Conservation (phyloP, 2,113 vertebrate genomes). For the Orthonyx spaldingii region DNA sequence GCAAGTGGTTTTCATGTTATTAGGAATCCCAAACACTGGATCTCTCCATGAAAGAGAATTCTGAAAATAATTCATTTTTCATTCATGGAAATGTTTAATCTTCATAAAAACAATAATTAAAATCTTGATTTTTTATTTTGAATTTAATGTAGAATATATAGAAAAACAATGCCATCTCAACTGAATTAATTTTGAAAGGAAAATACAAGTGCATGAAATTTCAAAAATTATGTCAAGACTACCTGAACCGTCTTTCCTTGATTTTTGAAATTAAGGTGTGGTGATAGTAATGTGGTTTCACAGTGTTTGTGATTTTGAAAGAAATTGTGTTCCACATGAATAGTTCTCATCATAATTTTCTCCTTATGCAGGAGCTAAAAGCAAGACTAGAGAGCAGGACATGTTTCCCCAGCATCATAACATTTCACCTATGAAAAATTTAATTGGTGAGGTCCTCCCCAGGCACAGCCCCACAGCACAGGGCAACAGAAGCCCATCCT, state of each 20-base stretch:
- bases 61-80: not conserved
- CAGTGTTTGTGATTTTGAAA: not conserved
- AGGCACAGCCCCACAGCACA: accelerated
- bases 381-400: not conserved
- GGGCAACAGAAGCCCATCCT: not conserved
- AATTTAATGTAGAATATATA: not conserved
- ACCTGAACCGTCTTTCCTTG: not conserved
- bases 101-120: not conserved
- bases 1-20: not conserved
- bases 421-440: no score
- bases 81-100: not conserved
- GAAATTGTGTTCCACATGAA: not conserved
- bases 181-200: not conserved
- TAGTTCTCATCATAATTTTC: not conserved
- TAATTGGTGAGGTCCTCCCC: not conserved
- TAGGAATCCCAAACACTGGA: not conserved
- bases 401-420: accelerated
- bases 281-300: not conserved
- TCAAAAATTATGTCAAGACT: not conserved
- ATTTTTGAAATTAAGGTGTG: not conserved
- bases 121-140: not conserved
- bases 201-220: not conserved
- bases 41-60: not conserved
- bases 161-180: not conserved
- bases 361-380: not conserved